Evolutionary conservation across 2,113 vertebrate species (phyloP), one percentile per base, ranked within the genome.

Genomic region (Rhipidura dahli): DNA sequence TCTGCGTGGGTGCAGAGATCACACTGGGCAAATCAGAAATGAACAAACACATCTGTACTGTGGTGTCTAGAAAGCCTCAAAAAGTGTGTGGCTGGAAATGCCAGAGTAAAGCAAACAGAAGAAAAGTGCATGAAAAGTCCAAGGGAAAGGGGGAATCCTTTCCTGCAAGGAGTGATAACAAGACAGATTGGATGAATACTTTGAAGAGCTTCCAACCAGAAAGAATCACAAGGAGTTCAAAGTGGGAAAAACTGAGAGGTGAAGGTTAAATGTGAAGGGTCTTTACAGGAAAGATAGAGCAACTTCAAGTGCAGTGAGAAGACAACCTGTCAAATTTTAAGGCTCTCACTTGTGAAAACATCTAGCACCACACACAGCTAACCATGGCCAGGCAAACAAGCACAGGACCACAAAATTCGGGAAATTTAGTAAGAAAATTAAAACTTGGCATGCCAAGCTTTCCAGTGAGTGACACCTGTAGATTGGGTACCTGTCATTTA

Each of bases 11-110:
- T 14, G 9, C 44, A 37, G 75, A 84, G 47, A 68, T 64, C 87
- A 75, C 60, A 31, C 2, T 40, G 86, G 54, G 61, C 51, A 79
- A 73, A 87, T 70, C 44, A 83, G 89, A 72, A 64, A 56, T n/a
- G 40, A 70, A n/a, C 1, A 11, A 70, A 64, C 60, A n/a, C 19
- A 51, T 26, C 47, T 26, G 26, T 21, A 45, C 42, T 0, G 0
- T 57, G 64, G 21, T 63, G 35, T 40, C 69, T 16, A 37, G 13
- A 60, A 83, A 56, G 51, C 9, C 14, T 23, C 39, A 53, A 56
- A 89, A 27, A 87, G 28, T 28, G 14, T 1, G 8, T 27, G 59
- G 42, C 14, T 85, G 31, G 15, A 81, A 94, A 84, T 2, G 1
- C 15, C 56, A 51, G 45, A 65, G 37, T 19, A 79, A 91, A 91